These are phyloP conservation scores for Cotesia congregata DNA, from an alignment of 2,888 invertebrate genomes.

Conservation along the genomic window DNA sequence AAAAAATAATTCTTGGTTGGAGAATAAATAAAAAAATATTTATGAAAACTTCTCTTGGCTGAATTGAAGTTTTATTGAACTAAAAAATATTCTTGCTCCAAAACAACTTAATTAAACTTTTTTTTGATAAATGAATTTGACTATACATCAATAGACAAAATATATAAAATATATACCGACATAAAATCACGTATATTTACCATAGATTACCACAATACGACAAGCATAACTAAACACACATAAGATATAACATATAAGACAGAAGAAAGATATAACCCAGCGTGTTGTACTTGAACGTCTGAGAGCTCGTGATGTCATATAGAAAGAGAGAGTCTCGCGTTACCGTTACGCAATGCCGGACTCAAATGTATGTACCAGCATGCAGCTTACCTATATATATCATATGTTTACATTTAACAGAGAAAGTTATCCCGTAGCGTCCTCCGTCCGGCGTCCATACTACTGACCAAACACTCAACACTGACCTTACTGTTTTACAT, in stretches of 20 bases:
- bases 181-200: slow-evolving; percentile 11
- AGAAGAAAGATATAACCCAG: slow-evolving; percentile 31
- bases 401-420: slow-evolving; percentile 42
- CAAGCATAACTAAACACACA: neutral
- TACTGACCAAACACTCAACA: slow-evolving; percentile 65
- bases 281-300: slow-evolving; percentile 30
- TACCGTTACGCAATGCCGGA: slow-evolving; percentile 65
- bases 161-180: neutral
- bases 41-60: too few species aligned
- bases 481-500: slow-evolving; percentile 42
- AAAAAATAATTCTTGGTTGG: too few species aligned
- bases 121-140: neutral
- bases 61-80: too few species aligned
- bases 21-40: too few species aligned
- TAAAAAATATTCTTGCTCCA: too few species aligned
- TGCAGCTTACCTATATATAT: slow-evolving; percentile 14
- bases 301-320: slow-evolving; percentile 64
- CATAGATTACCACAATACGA: neutral
- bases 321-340: slow-evolving; percentile 67
- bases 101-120: neutral
- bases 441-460: neutral
- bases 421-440: slow-evolving; percentile 56
- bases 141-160: neutral
- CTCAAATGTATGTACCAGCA: slow-evolving; percentile 25
- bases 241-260: slow-evolving; percentile 2